A percentile compares a stretch with the other conserved stretches of the same genome.
Conservation (phyloP, 2,113 vertebrate genomes). For the Platysteira castanea region DNA sequence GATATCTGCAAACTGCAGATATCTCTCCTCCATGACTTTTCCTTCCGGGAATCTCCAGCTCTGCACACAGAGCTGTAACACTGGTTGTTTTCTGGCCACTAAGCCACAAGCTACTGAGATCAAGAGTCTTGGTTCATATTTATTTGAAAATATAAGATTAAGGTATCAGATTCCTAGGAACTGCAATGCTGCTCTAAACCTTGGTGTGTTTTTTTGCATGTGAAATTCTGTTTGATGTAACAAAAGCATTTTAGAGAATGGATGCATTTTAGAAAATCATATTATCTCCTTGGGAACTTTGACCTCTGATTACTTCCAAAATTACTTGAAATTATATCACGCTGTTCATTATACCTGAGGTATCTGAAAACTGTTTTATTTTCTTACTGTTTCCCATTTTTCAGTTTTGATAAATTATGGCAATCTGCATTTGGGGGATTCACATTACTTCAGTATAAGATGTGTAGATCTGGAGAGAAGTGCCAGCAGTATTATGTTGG, state of each 20-base stretch:
- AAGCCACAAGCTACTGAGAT: background rate
- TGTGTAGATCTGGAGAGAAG: background rate
- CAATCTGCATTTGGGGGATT: background rate
- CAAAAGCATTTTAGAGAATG: background rate
- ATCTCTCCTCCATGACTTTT: fast-evolving
- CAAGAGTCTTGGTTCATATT: background rate
- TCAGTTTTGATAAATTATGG: background rate
- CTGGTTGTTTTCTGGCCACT: background rate
- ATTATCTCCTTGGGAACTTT: background rate
- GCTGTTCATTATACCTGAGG: background rate
- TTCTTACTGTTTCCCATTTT: background rate
- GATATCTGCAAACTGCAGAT: background rate
- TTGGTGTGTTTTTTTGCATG: background rate
- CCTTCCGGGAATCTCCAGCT: background rate
- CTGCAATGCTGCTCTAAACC: background rate
- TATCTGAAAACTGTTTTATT: background rate
- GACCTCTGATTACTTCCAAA: background rate
- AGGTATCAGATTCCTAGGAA: background rate
- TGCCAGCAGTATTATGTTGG: background rate
- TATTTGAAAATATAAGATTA: background rate
- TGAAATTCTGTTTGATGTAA: background rate
- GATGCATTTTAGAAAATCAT: background rate
- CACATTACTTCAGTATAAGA: background rate
- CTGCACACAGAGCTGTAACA: fast-evolving
- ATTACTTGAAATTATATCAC: background rate